These are phyloP conservation scores for Manacus vitellinus DNA, from an alignment of 2,113 vertebrate genomes.

Conservation along the genomic window DNA sequence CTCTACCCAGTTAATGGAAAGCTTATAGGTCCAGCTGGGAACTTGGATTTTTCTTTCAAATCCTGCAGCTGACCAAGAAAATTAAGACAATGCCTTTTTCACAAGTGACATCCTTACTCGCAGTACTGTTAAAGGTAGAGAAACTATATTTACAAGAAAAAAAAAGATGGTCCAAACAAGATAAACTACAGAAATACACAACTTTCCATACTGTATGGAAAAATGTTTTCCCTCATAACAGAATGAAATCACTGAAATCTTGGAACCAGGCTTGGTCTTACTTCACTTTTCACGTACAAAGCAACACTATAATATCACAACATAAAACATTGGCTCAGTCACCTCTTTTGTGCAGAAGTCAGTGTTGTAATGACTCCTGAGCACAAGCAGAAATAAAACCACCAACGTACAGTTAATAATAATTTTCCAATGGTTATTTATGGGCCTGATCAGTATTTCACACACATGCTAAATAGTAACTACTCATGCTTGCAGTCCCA, in stretches of 20 bases:
- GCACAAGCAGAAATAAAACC: background rate
- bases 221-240: background rate
- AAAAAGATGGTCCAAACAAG: background rate
- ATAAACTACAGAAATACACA: background rate
- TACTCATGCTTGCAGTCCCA: background rate
- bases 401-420: background rate
- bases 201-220: background rate
- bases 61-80: background rate
- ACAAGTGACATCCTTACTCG: background rate
- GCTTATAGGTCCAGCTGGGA: background rate
- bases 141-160: background rate
- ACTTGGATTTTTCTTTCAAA: background rate
- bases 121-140: background rate
- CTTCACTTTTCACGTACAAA: accelerated
- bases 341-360: background rate
- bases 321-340: background rate
- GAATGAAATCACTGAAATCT: background rate
- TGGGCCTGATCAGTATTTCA: background rate
- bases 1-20: background rate
- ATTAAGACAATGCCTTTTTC: background rate
- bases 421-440: constrained; percentile 6
- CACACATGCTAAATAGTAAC: background rate
- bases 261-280: background rate
- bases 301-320: background rate
- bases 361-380: background rate